Evolutionary conservation across 2,797 vertebrate genomes (phyloP).

Genomic region (Cuculus canorus): DNA sequence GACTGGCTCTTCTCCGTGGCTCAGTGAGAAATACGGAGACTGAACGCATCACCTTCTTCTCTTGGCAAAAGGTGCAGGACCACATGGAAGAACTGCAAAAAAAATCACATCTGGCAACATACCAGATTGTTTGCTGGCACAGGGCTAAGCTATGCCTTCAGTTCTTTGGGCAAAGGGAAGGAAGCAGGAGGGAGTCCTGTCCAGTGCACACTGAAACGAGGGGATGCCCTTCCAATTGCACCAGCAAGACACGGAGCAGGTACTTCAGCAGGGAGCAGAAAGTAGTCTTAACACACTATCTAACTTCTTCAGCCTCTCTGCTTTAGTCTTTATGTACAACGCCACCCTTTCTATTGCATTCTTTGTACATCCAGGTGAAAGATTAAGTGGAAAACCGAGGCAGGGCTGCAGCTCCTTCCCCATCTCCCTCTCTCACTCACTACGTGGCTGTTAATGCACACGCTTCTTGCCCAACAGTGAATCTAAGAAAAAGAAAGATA

Average conservation of each 20-base stretch:
- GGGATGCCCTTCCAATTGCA: neutral
- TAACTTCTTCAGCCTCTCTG: neutral
- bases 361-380: neutral
- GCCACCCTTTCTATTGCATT: fast-evolving
- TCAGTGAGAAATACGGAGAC: neutral
- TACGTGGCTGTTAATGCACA: neutral
- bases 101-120: neutral
- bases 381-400: neutral
- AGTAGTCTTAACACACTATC: neutral
- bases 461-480: neutral
- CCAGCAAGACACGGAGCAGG: neutral
- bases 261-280: neutral
- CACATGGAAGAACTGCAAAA: neutral
- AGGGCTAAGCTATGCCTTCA: neutral
- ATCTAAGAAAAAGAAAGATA: neutral
- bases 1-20: neutral
- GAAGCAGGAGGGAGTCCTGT: neutral
- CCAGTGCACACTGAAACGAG: neutral
- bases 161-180: neutral
- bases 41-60: neutral
- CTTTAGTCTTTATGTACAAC: neutral
- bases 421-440: neutral
- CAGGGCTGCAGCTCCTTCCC: neutral
- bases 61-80: neutral
- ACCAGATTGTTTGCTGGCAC: neutral